Conservation (phyloP, 2,113 vertebrate species). For the Pachycephala philippinensis region DNA sequence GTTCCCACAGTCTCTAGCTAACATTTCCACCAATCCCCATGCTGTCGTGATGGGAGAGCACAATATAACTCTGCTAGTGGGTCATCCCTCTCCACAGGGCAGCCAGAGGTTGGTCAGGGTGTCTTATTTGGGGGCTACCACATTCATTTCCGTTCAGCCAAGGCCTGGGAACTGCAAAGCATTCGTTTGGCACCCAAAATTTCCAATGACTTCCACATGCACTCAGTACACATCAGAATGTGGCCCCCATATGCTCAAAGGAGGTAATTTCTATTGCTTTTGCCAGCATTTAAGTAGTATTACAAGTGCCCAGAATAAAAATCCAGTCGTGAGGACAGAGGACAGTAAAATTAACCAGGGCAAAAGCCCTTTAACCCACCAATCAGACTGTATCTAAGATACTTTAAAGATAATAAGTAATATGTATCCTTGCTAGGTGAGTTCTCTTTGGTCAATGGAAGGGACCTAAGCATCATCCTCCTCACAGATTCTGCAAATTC, state of each 20-base stretch:
- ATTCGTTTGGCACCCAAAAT: not conserved
- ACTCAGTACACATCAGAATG: not conserved
- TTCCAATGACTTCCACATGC: not conserved
- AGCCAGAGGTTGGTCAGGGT: not conserved
- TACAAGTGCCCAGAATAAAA: not conserved
- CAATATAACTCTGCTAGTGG: accelerated
- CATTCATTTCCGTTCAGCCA: not conserved
- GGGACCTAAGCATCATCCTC: not conserved
- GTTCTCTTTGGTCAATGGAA: not conserved
- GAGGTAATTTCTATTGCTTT: not conserved
- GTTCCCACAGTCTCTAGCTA: not conserved
- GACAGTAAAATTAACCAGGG: not conserved
- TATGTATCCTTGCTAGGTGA: not conserved
- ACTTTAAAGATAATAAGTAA: not conserved
- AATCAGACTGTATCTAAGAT: not conserved
- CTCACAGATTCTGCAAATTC: not conserved
- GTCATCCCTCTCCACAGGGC: not conserved
- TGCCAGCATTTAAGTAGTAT: not conserved
- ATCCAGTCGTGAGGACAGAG: not conserved
- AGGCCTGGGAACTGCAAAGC: not conserved
- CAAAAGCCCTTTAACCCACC: not conserved
- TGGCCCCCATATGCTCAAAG: not conserved
- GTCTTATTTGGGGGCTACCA: not conserved
- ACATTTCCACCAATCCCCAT: not conserved
- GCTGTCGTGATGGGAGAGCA: not conserved